Conservation (phyloP, 2,797 vertebrate genomes). For the Gymnothorax reevesii region DNA sequence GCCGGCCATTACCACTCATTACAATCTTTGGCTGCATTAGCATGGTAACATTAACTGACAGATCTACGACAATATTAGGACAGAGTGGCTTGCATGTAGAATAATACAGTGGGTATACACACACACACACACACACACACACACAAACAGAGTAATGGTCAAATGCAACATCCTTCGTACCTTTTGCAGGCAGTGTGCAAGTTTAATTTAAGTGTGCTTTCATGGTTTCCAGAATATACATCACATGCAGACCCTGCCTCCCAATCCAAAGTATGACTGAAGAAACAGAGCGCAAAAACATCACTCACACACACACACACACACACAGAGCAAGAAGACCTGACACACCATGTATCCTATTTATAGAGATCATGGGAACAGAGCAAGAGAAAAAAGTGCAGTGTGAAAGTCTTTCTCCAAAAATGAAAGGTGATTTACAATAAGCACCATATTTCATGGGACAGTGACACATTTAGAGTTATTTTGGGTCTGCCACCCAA, state of each 20-base stretch:
- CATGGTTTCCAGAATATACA: background rate
- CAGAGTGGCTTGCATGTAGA: background rate
- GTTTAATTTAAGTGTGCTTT: background rate
- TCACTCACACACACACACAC: background rate
- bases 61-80: background rate
- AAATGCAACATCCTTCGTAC: background rate
- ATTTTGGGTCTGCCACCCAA: too few species aligned
- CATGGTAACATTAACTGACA: background rate
- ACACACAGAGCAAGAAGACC: background rate
- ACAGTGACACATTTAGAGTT: too few species aligned
- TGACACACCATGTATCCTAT: background rate
- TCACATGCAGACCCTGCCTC: background rate
- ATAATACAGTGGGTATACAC: background rate
- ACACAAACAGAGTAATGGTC: background rate
- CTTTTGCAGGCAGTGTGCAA: background rate
- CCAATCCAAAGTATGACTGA: background rate
- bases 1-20: too few species aligned
- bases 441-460: too few species aligned
- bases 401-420: background rate
- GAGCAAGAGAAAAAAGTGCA: background rate
- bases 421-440: background rate
- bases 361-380: conserved; percentile 15
- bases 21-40: background rate
- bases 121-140: background rate
- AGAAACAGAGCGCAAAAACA: background rate